These are phyloP conservation scores for Ariolimax columbianus DNA, from an alignment of 2,888 invertebrate genomes.

Conservation along the genomic window DNA sequence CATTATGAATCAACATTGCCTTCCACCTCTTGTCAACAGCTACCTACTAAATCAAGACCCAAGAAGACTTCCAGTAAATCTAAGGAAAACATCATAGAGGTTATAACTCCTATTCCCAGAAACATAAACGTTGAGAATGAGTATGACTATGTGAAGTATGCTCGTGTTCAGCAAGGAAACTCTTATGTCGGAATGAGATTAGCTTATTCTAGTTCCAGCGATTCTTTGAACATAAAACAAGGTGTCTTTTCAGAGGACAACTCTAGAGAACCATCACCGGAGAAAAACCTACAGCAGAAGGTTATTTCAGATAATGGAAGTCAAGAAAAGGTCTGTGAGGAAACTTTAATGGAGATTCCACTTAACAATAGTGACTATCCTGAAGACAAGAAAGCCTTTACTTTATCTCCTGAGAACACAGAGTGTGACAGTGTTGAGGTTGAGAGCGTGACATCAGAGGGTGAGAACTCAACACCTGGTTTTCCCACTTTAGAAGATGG, in stretches of 20 bases:
- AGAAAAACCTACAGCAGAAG: conserved; percentile 64
- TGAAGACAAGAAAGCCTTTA: conserved; percentile 87
- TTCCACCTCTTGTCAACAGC: not conserved
- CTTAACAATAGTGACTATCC: conserved; percentile 80
- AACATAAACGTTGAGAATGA: conserved; percentile 75
- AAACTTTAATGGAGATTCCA: conserved; percentile 76
- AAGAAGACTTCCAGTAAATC: conserved; percentile 36
- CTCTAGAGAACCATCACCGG: conserved; percentile 71
- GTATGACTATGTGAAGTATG: conserved; percentile 78
- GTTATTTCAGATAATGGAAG: conserved; percentile 55
- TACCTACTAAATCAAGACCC: not conserved
- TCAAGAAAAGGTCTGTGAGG: conserved; percentile 71
- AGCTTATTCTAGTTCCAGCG: conserved; percentile 80
- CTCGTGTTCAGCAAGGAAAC: conserved; percentile 81
- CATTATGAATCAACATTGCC: conserved; percentile 10
- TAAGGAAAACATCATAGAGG: conserved; percentile 47
- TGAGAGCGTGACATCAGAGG: conserved; percentile 82
- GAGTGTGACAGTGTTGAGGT: conserved; percentile 94
- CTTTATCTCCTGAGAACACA: conserved; percentile 93
- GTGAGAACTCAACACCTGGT: conserved; percentile 68
- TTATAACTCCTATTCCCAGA: conserved; percentile 54
- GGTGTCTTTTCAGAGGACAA: conserved; percentile 64
- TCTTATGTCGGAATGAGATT: conserved; percentile 88
- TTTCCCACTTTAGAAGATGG: conserved; percentile 97
- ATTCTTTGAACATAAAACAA: conserved; percentile 64